These are phyloP conservation scores for Thalassophryne amazonica DNA, from an alignment of 2,797 vertebrate genomes.

Conservation along the genomic window DNA sequence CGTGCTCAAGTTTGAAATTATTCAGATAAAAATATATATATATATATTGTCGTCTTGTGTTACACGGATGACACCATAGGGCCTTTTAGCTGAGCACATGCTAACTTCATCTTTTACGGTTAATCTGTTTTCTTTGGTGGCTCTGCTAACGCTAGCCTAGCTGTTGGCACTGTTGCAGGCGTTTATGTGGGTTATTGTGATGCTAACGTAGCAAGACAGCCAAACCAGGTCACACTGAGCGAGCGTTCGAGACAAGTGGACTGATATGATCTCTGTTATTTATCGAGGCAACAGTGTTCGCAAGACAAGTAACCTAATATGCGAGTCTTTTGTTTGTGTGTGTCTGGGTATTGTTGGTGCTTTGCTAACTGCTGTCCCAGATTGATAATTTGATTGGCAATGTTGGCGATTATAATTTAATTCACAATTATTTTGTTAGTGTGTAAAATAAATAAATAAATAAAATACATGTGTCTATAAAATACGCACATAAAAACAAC, in stretches of 20 bases:
- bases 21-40: no score
- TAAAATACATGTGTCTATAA: no score
- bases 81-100: not conserved
- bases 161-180: constrained; percentile 22
- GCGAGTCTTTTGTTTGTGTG: constrained; percentile 39
- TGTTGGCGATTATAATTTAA: no score
- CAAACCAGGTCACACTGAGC: constrained; percentile 62
- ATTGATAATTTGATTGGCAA: constrained; percentile 7
- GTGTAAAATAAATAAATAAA: no score
- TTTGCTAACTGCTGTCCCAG: constrained; percentile 3
- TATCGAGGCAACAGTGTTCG: not conserved
- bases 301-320: not conserved
- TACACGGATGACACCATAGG: not conserved
- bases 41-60: no score
- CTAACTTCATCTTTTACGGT: constrained; percentile 13
- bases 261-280: constrained; percentile 31
- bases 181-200: constrained; percentile 70
- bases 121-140: constrained; percentile 35
- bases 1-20: no score
- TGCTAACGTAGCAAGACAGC: constrained; percentile 67
- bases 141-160: constrained; percentile 55
- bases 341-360: constrained; percentile 2
- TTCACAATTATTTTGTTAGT: no score
- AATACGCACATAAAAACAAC: no score
- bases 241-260: constrained; percentile 8